Conservation (phyloP, 35 echinoderm and acorn worm genomes). For the Patiria miniata region DNA sequence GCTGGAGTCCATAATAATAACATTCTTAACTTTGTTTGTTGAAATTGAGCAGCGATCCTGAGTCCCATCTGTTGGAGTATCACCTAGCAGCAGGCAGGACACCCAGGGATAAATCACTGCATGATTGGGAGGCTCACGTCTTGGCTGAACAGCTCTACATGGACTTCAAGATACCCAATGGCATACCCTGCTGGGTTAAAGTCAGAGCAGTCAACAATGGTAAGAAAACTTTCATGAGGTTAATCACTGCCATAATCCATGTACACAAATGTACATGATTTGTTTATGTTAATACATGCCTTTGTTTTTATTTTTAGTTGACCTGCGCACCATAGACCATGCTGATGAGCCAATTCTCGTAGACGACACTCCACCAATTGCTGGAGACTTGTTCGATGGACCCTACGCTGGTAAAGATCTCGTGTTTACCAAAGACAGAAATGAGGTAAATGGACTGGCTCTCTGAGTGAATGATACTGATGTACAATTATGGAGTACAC, state of each 20-base stretch:
- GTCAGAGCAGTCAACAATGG: constrained; percentile 62
- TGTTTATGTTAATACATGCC: neutral
- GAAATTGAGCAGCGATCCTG: constrained; percentile 9
- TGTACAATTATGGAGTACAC: too few relatives aligned
- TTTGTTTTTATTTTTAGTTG: constrained; percentile 30
- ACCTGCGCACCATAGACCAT: constrained; percentile 32
- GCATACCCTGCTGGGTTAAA: constrained; percentile 44
- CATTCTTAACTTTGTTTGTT: neutral
- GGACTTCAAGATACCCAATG: constrained; percentile 40
- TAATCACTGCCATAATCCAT: too few relatives aligned
- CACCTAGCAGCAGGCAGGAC: constrained; percentile 27
- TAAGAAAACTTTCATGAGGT: too few relatives aligned
- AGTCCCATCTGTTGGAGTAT: neutral
- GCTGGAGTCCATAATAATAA: too few relatives aligned
- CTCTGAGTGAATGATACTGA: too few relatives aligned
- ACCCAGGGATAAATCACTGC: neutral
- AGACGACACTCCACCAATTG: constrained; percentile 51
- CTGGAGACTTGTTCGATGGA: constrained; percentile 47
- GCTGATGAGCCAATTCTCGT: constrained; percentile 43
- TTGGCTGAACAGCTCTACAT: neutral
- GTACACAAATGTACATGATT: too few relatives aligned
- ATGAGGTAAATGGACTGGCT: constrained; percentile 33
- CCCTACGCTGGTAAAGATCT: constrained; percentile 26
- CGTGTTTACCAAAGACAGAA: constrained; percentile 17
- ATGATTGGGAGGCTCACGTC: constrained; percentile 10